Evolutionary conservation across 2,797 vertebrate genomes (phyloP).

Genomic region (Aplochiton taeniatus): DNA sequence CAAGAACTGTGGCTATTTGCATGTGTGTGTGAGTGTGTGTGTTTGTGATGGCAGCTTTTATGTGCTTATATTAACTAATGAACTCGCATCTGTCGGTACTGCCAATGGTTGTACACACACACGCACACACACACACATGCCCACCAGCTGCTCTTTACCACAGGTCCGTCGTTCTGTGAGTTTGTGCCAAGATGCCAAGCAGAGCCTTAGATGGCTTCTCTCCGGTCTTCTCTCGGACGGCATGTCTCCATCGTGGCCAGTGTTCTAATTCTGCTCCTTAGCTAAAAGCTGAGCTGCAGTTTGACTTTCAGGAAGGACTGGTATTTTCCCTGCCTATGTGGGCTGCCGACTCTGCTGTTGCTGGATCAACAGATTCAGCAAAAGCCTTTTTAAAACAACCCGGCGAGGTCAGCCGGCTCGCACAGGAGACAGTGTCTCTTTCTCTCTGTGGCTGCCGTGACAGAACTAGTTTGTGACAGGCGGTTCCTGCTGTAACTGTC

Average conservation of each 20-base stretch:
- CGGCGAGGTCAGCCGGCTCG: no score
- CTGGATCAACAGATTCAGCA: constrained; percentile 21
- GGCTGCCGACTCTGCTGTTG: constrained; percentile 28
- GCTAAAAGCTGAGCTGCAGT: constrained; percentile 53
- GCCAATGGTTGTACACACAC: constrained; percentile 5
- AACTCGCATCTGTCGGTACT: constrained; percentile 30
- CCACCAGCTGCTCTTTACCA: constrained; percentile 25
- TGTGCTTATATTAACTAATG: constrained; percentile 32
- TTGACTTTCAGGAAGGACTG: constrained; percentile 45
- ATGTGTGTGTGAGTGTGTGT: constrained; percentile 9
- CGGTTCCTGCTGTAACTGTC: no score
- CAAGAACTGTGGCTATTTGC: constrained; percentile 8
- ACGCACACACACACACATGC: not conserved
- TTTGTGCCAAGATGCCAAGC: constrained; percentile 26
- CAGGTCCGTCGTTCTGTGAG: constrained; percentile 3
- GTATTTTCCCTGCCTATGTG: constrained; percentile 23
- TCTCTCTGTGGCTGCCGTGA: no score
- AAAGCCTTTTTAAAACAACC: no score
- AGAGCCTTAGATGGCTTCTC: constrained; percentile 25
- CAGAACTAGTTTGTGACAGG: no score
- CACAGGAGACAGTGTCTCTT: no score
- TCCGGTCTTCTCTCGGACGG: not conserved
- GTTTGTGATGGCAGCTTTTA: constrained; percentile 24
- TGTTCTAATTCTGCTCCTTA: constrained; percentile 36
- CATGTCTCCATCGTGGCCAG: not conserved